Evolutionary conservation across 2,113 vertebrate species (phyloP), one percentile per base, ranked within the genome.

Genomic region (Oryzias celebensis): DNA sequence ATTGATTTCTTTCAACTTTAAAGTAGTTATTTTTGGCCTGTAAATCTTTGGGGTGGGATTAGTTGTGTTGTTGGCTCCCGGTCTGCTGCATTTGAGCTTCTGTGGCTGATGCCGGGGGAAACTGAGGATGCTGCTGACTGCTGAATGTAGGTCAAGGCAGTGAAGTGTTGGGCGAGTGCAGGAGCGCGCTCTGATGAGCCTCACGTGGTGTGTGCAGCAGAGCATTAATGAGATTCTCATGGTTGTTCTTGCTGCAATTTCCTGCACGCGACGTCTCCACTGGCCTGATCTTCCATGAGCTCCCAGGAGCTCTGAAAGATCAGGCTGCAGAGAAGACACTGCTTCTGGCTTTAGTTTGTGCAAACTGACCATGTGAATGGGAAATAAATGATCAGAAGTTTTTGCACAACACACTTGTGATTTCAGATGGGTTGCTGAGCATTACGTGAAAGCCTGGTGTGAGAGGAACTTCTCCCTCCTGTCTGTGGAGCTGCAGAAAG

Each of bases 371-470:
- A 10, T 12, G 10, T 12, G 10, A 36, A 36, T 36, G 36, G 10
- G 36, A 36, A 12, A 36, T 12, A 13, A 36, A 47, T 8, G 45
- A 20, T n/a, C 47, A 20, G 47, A 3, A 0, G 8, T 36, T 48
- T 47, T 20, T 14, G 28, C 16, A 53, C 6, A 1, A 8, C 36
- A 7, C 1, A 5, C 13, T 68, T 18, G 71, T 4, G 73, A 2
- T 80, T 69, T 76, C 84, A 98, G 95, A 73, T 98, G 94, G 93
- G 88, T 96, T 65, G 90, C 90, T 82, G 94, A 95, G 68, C 91
- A 98, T 90, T 98, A 93, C 87, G 90, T 93, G 85, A 97, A 93
- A 75, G 94, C 94, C 74, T 96, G 96, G 93, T 95, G 94, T 62
- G 95, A 97, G 58, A 94, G 93, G 82, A 95, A 91, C 79, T 98